phyloP scores from a whole-genome alignment of 1,140 invertebrate genomes.

The Cotesia typhae region DNA sequence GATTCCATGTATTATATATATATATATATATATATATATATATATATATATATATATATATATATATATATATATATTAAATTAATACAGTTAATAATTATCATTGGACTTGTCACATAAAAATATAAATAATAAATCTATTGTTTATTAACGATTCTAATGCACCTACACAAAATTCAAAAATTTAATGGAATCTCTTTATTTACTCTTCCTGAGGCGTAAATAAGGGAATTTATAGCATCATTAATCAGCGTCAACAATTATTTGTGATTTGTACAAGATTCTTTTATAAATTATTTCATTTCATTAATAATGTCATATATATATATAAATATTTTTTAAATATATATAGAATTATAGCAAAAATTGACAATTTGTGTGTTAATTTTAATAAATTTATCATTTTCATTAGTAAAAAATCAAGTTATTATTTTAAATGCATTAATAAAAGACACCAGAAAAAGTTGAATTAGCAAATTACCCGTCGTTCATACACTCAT shows the following conservation, averaged over 20 bases:
- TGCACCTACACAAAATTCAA: slow-evolving; percentile 29
- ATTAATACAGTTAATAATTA: slow-evolving; percentile 47
- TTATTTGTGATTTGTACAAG: slow-evolving; percentile 9
- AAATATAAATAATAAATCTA: slow-evolving; percentile 51
- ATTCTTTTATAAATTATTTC: slow-evolving; percentile 5
- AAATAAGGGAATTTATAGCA: neutral
- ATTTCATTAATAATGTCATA: neutral
- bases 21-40: no score
- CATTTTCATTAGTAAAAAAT: no score
- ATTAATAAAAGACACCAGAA: neutral
- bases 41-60: no score
- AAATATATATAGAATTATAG: neutral
- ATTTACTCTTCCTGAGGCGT: slow-evolving; percentile 6
- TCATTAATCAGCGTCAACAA: no score
- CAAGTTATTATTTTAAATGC: neutral
- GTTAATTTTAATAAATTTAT: no score
- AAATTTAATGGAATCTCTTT: slow-evolving; percentile 14
- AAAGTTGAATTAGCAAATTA: neutral
- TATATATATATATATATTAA: slow-evolving; percentile 37
- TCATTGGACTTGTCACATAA: slow-evolving; percentile 46
- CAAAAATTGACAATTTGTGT: no score
- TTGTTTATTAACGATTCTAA: slow-evolving; percentile 37
- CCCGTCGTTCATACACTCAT: neutral
- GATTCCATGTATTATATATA: neutral
- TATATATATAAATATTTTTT: neutral